These are phyloP conservation scores for Eupleurogrammus muticus DNA, from an alignment of 2,797 vertebrate genomes.

Conservation along the genomic window DNA sequence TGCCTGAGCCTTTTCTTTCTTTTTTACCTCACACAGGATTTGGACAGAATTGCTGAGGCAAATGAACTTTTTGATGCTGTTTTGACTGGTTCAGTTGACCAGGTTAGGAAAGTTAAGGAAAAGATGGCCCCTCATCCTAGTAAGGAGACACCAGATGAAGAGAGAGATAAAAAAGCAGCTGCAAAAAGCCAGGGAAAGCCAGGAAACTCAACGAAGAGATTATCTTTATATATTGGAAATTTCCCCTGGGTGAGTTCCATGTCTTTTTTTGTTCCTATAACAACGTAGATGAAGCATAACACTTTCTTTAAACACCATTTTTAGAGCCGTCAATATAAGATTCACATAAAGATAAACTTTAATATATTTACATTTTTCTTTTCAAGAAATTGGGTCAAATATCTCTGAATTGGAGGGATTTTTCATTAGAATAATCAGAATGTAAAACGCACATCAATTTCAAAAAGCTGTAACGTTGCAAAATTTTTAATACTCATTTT, in stretches of 20 bases:
- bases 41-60: conserved; percentile 84
- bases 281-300: neutral
- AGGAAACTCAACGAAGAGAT: conserved; percentile 75
- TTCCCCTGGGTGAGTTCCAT: conserved; percentile 92
- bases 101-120: conserved; percentile 71
- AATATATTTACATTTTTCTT: neutral
- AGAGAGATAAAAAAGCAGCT: conserved; percentile 79
- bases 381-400: neutral
- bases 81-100: conserved; percentile 85
- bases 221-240: conserved; percentile 91
- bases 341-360: neutral
- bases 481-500: too few relatives aligned
- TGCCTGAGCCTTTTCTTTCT: neutral
- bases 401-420: too few relatives aligned
- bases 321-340: too few relatives aligned
- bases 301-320: too few relatives aligned
- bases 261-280: neutral
- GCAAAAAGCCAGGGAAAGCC: conserved; percentile 83
- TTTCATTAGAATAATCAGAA: too few relatives aligned
- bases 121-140: conserved; percentile 43
- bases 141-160: conserved; percentile 71
- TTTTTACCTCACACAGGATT: conserved; percentile 60
- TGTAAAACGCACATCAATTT: too few relatives aligned
- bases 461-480: neutral
- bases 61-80: conserved; percentile 95